Percentiles rank a stretch among this genome's conserved stretches.
phyloP scores from a whole-genome alignment of 1,140 invertebrate species.

The Nilaparvata lugens region DNA sequence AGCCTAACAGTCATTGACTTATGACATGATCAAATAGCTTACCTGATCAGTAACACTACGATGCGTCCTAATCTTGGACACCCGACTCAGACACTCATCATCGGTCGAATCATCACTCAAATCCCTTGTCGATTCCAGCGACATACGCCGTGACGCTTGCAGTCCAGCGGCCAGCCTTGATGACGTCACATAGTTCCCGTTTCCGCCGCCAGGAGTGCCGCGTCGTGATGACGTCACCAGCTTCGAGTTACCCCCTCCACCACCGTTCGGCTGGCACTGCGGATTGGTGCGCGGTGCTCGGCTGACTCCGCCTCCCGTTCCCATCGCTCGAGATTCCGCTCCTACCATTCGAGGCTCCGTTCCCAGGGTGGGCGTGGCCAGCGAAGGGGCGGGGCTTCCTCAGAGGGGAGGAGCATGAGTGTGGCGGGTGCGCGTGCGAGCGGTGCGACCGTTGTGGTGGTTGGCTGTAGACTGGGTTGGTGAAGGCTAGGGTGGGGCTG shows the following conservation, averaged over 20 bases:
- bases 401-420: conserved; percentile 32
- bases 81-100: conserved; percentile 31
- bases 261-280: conserved; percentile 19
- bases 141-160: conserved; percentile 41
- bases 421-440: conserved; percentile 25
- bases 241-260: conserved; percentile 5
- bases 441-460: conserved; percentile 34
- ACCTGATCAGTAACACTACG: conserved; percentile 52
- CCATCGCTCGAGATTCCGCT: no score
- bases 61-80: conserved; percentile 46
- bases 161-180: no score
- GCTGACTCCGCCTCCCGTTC: conserved; percentile 28
- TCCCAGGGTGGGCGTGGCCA: no score
- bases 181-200: no score
- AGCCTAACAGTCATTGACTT: no score
- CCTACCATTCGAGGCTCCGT: no score
- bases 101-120: conserved; percentile 50
- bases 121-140: conserved; percentile 59
- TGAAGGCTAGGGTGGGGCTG: conserved; percentile 65
- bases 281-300: conserved; percentile 29
- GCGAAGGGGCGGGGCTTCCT: conserved; percentile 24
- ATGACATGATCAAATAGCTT: no score
- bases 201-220: no score
- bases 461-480: conserved; percentile 68
- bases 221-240: neutral